Evolutionary conservation across 1,140 invertebrate genomes (phyloP).

Genomic region (Scaptomyza pallida): DNA sequence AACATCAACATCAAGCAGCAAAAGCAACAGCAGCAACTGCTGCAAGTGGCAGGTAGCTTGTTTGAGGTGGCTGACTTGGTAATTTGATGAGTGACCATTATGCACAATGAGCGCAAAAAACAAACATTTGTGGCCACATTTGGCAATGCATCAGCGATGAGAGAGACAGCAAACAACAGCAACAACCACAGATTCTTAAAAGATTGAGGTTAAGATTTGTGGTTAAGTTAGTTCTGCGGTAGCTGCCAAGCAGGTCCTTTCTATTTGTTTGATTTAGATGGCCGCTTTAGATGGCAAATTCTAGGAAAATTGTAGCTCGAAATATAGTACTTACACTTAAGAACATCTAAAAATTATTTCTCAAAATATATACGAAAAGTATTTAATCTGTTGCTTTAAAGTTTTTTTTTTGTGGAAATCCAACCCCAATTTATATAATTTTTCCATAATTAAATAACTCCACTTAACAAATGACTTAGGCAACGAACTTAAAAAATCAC

Average conservation of each 20-base stretch:
- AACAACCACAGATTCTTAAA: conserved; percentile 40
- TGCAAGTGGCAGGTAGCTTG: conserved; percentile 29
- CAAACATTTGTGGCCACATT: conserved; percentile 56
- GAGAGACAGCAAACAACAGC: conserved; percentile 9
- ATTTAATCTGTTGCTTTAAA: no score
- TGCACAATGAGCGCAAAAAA: conserved; percentile 55
- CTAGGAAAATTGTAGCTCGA: not conserved
- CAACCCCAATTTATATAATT: no score
- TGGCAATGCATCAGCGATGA: conserved; percentile 37
- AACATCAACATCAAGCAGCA: conserved; percentile 11
- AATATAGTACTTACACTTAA: not conserved
- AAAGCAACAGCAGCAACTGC: conserved; percentile 22
- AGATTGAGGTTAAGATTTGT: conserved; percentile 67
- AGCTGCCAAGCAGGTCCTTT: conserved; percentile 22
- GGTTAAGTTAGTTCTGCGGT: conserved; percentile 3
- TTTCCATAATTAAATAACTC: not conserved
- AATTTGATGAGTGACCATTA: conserved; percentile 76
- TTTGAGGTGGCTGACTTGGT: conserved; percentile 41
- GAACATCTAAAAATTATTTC: no score
- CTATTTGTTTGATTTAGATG: conserved; percentile 21
- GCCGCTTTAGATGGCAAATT: conserved; percentile 2
- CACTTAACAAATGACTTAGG: conserved; percentile 36
- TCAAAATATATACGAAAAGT: no score
- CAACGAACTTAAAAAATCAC: conserved; percentile 24
- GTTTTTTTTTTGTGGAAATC: no score